These are phyloP conservation scores for Ceyx melanurus DNA, from an alignment of 2,113 vertebrate genomes.

Conservation along the genomic window DNA sequence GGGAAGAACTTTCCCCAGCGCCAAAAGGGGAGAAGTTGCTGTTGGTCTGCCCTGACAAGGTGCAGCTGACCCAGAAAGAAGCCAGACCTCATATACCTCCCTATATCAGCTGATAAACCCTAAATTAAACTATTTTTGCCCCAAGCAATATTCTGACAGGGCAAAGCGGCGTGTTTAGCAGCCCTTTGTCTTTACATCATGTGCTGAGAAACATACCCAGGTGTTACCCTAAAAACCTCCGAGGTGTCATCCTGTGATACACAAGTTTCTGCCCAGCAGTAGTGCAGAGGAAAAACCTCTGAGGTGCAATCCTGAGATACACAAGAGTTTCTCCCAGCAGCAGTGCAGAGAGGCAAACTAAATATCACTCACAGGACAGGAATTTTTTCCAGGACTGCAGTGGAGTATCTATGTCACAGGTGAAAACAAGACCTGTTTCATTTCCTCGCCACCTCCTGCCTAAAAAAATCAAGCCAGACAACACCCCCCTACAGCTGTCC, in stretches of 20 bases:
- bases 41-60: neutral
- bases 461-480: neutral
- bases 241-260: neutral
- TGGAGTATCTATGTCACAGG: neutral
- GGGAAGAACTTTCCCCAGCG: neutral
- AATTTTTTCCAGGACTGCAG: neutral
- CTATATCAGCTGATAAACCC: neutral
- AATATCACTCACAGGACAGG: fast-evolving
- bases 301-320: neutral
- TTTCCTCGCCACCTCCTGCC: neutral
- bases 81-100: neutral
- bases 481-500: neutral
- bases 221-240: neutral
- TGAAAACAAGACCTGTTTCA: neutral
- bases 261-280: neutral
- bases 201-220: neutral
- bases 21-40: neutral
- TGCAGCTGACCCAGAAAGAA: neutral
- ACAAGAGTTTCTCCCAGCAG: neutral
- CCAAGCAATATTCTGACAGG: neutral
- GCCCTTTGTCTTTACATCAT: neutral
- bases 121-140: neutral
- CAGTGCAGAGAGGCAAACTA: neutral
- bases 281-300: neutral
- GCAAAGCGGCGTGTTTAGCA: neutral